phyloP scores from a whole-genome alignment of 2,888 invertebrate species.

The Neocrepidodera transversa region DNA sequence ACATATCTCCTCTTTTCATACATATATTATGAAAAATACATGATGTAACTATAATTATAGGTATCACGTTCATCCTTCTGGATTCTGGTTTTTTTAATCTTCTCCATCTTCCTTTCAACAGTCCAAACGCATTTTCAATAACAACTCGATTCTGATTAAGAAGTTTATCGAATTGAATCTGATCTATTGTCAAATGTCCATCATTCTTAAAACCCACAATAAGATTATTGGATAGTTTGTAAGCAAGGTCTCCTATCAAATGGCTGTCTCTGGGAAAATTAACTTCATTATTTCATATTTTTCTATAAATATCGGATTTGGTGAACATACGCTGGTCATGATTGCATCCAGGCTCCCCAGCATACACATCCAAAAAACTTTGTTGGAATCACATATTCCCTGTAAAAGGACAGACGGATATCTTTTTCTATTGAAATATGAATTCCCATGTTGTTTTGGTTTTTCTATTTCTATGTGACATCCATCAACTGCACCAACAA shows the following conservation, averaged over 20 bases:
- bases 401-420: constrained; percentile 36
- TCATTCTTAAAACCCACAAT: constrained; percentile 28
- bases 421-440: constrained; percentile 36
- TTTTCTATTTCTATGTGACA: constrained; percentile 34
- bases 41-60: constrained; percentile 26
- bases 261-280: constrained; percentile 27
- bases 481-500: constrained; percentile 16
- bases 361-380: constrained; percentile 33
- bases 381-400: constrained; percentile 33
- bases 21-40: constrained; percentile 36
- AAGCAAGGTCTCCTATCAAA: constrained; percentile 34
- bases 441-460: constrained; percentile 31
- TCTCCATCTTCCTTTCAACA: constrained; percentile 39
- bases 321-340: constrained; percentile 31
- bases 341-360: constrained; percentile 32
- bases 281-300: constrained; percentile 15
- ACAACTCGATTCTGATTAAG: constrained; percentile 32
- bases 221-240: constrained; percentile 27
- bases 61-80: constrained; percentile 22
- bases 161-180: constrained; percentile 35
- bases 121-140: constrained; percentile 40
- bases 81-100: constrained; percentile 32
- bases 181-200: constrained; percentile 29
- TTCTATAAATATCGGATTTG: constrained; percentile 23
- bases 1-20: not conserved